phyloP scores from a whole-genome alignment of 2,113 vertebrate species.

The Brachyistius frenatus region DNA sequence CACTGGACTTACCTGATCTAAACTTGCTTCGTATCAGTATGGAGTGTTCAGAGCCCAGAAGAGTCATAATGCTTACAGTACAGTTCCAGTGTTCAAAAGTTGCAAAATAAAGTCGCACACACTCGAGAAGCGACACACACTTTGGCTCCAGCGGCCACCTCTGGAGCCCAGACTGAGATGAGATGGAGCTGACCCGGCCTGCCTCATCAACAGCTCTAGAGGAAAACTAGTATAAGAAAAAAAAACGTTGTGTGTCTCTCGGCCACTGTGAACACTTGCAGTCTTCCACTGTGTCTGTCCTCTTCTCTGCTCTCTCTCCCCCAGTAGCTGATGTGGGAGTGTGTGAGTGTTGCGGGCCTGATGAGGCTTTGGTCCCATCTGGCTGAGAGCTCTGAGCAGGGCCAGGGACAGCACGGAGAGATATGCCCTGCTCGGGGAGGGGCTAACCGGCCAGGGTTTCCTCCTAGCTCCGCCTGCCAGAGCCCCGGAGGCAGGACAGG shows the following conservation, averaged over 20 bases:
- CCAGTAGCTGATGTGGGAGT: slow-evolving; percentile 58
- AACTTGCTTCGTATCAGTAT: slow-evolving; percentile 99
- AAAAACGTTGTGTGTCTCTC: not conserved
- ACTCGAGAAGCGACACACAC: slow-evolving; percentile 31
- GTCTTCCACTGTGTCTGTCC: slow-evolving; percentile 7
- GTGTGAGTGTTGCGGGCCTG: slow-evolving; percentile 51
- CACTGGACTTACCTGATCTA: slow-evolving; percentile 93
- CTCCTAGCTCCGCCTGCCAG: slow-evolving; percentile 83
- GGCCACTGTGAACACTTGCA: not conserved
- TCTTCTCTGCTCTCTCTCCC: slow-evolving; percentile 59
- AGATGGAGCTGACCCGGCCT: slow-evolving; percentile 52
- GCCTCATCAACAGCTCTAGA: slow-evolving; percentile 65
- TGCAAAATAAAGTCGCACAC: slow-evolving; percentile 69
- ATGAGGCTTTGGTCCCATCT: slow-evolving; percentile 88
- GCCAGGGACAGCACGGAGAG: slow-evolving; percentile 82
- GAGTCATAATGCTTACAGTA: slow-evolving; percentile 92
- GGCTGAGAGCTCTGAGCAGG: slow-evolving; percentile 86
- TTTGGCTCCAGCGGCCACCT: slow-evolving; percentile 70
- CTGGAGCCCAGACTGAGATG: slow-evolving; percentile 69
- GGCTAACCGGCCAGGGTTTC: slow-evolving; percentile 79
- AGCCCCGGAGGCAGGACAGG: slow-evolving; percentile 64
- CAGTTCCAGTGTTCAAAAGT: slow-evolving; percentile 83
- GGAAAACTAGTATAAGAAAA: slow-evolving; percentile 13
- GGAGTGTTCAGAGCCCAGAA: slow-evolving; percentile 97
- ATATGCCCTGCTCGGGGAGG: slow-evolving; percentile 85